Conservation (phyloP, 2,888 invertebrate species). For the Adineta ricciae region DNA sequence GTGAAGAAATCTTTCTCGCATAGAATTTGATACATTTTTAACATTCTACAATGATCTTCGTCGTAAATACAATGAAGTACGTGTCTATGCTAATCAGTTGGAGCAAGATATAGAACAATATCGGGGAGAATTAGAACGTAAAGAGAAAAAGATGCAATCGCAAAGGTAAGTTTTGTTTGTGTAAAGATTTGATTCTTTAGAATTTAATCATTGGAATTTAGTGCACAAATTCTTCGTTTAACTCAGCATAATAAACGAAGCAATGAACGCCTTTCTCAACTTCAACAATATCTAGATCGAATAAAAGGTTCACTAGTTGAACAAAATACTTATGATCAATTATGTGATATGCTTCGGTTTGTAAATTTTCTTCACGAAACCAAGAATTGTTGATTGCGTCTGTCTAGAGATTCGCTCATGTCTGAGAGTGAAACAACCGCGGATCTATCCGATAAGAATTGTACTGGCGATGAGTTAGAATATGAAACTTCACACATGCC, state of each 20-base stretch:
- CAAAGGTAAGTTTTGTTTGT: background rate
- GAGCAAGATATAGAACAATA: background rate
- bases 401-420: background rate
- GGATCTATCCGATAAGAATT: slow-evolving; percentile 4
- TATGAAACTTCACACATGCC: background rate
- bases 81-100: background rate
- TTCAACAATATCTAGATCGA: background rate
- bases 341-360: background rate
- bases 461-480: slow-evolving; percentile 8
- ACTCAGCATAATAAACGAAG: slow-evolving; percentile 8
- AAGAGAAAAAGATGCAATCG: slow-evolving; percentile 18
- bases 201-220: background rate
- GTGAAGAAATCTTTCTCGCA: background rate
- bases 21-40: background rate
- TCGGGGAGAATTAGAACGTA: background rate
- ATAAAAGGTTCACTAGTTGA: background rate
- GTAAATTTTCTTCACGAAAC: background rate
- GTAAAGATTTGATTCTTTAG: background rate
- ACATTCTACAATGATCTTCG: background rate
- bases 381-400: background rate
- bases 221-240: slow-evolving; percentile 7
- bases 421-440: background rate
- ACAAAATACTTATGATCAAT: background rate
- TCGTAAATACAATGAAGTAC: background rate
- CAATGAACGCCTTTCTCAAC: background rate